These are phyloP conservation scores for Chelidonichthys spinosus DNA, from an alignment of 2,797 vertebrate species.

Conservation along the genomic window DNA sequence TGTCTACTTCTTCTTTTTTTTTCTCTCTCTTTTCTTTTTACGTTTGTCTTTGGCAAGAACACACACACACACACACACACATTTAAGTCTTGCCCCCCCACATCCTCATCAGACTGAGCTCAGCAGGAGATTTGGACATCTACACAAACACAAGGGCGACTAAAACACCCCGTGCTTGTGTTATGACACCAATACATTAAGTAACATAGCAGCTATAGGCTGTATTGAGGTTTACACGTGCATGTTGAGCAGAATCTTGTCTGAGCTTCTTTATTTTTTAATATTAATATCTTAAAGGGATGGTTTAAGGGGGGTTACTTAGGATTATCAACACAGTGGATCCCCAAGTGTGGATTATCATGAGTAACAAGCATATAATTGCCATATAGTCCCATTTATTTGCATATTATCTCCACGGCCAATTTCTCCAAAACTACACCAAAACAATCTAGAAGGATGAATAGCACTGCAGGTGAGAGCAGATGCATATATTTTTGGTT, in stretches of 20 bases:
- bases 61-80: conserved; percentile 2
- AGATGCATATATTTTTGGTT: not conserved
- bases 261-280: not conserved
- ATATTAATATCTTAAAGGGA: not conserved
- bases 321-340: not conserved
- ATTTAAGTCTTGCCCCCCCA: conserved; percentile 13
- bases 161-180: conserved; percentile 25
- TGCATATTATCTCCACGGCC: not conserved
- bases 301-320: not conserved
- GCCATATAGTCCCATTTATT: not conserved
- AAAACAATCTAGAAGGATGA: not conserved
- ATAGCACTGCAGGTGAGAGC: not conserved
- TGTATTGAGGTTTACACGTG: not conserved
- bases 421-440: not conserved
- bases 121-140: conserved; percentile 49
- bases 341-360: not conserved
- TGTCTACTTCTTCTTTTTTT: conserved; percentile 25
- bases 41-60: conserved; percentile 23
- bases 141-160: conserved; percentile 18
- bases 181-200: conserved; percentile 19
- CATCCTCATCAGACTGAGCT: conserved; percentile 27
- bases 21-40: not conserved
- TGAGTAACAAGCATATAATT: not conserved
- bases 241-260: not conserved
- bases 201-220: not conserved